Evolutionary conservation across 2,113 vertebrate species (phyloP).

Genomic region (Chrysochloris asiatica): DNA sequence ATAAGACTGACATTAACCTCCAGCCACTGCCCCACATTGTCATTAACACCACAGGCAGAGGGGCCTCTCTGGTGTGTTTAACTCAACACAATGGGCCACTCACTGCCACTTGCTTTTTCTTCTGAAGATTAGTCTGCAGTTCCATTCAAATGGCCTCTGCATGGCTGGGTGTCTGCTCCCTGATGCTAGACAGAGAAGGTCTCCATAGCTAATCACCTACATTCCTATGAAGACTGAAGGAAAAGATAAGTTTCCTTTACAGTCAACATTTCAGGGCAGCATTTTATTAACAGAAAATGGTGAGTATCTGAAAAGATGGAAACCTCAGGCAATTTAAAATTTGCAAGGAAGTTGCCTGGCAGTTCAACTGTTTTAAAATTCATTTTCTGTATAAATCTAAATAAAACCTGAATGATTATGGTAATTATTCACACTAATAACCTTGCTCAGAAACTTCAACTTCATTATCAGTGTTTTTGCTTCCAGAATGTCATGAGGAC

Average conservation of each 20-base stretch:
- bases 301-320: constrained; percentile 60
- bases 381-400: constrained; percentile 52
- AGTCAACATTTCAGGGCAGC: constrained; percentile 57
- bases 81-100: not conserved
- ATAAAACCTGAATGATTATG: constrained; percentile 42
- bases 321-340: constrained; percentile 50
- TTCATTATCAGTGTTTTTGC: constrained; percentile 37
- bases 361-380: constrained; percentile 55
- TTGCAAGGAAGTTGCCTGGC: constrained; percentile 24
- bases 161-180: not conserved
- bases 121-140: constrained; percentile 12
- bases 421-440: constrained; percentile 41
- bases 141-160: constrained; percentile 42
- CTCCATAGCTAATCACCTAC: constrained; percentile 46
- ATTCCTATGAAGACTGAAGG: constrained; percentile 48
- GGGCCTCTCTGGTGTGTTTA: not conserved
- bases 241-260: constrained; percentile 61
- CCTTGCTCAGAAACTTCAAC: constrained; percentile 7
- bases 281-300: constrained; percentile 69
- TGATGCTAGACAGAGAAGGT: constrained; percentile 25
- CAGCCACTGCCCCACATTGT: not conserved
- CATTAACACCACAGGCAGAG: not conserved
- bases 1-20: not conserved
- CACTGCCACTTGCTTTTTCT: not conserved
- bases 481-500: not conserved